A percentile compares a stretch with the other conserved stretches of the same genome.
phyloP scores from a whole-genome alignment of 1,140 invertebrate species.

The Sipha flava region DNA sequence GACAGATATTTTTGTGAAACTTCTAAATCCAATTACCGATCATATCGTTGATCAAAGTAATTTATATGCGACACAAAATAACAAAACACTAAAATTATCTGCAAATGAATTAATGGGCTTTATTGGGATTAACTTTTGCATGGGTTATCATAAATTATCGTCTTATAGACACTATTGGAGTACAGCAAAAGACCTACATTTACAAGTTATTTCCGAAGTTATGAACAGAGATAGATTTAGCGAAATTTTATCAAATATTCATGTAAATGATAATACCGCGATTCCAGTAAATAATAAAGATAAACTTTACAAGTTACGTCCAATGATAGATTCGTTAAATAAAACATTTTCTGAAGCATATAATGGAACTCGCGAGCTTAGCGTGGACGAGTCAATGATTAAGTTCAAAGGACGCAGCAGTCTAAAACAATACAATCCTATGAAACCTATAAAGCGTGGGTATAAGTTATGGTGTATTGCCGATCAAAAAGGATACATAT shows the following conservation, averaged over 20 bases:
- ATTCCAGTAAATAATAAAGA: conserved; percentile 25
- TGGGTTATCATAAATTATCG: background rate
- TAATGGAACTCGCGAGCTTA: conserved; percentile 27
- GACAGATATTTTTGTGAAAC: background rate
- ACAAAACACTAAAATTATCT: background rate
- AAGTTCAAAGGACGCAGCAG: conserved; percentile 25
- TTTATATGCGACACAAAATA: background rate
- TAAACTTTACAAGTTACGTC: conserved; percentile 36
- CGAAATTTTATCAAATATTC: background rate
- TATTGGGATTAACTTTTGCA: background rate
- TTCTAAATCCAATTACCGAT: background rate
- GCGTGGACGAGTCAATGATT: conserved; percentile 34
- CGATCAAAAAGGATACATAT: too few species aligned
- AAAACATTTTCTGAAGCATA: conserved; percentile 37
- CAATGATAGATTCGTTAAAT: conserved; percentile 13
- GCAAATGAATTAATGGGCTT: background rate
- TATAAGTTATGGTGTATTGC: too few species aligned
- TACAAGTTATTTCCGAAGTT: background rate
- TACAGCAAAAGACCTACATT: background rate
- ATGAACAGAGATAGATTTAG: background rate
- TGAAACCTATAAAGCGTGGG: too few species aligned
- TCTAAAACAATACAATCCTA: too few species aligned
- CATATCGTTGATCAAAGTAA: background rate
- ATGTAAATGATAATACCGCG: background rate
- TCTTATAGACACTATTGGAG: background rate